Evolutionary conservation across 1,140 invertebrate genomes (phyloP), one percentile per base, ranked within the genome.

Genomic region (Heliconius nattereri): DNA sequence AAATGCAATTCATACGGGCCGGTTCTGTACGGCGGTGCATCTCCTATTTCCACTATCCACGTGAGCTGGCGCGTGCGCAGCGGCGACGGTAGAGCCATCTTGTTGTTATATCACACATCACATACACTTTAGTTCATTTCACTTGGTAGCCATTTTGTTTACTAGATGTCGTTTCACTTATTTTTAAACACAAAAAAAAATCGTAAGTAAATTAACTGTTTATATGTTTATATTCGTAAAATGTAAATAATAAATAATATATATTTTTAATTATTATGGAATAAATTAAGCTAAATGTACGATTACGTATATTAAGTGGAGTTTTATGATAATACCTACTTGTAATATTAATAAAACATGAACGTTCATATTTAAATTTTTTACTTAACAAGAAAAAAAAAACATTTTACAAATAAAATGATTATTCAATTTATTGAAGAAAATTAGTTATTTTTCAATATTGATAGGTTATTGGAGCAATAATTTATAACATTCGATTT

Each of bases 1-100:
- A 96, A 91, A 87, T 95, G 95, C 49, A 92, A 87, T 81, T 96
- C 95, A 72, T 95, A 94, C 0, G 94, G 92, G 29, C 90, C 92
- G 26, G 85, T 86, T 11, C 88, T 85, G 73, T 91, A 89, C 0
- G 87, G 86, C 49, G 94, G 91, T 54, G 93, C 84, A 57, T 94
- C 95, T 6, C 93, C 90, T 37, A 95, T 84, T 78, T 95, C 87
- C 70, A 96, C 93, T 49, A 95, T 89, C 95, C 95, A 95, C 76
- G 93, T 95, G 83, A 95, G 90, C 81, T 92, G 95, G 35, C 93
- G 87, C 57, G 87, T 89, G 52, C 83, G 82, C 66, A 87, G 78
- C 76, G 83, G 79, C 40, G 91, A 87, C 66, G 88, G 86, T 71
- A 88, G 83, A 74, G 88, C 81, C 91, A 90, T 90, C 90, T 87